Conservation (phyloP, 2,797 vertebrate genomes). For the Hirundo rustica region DNA sequence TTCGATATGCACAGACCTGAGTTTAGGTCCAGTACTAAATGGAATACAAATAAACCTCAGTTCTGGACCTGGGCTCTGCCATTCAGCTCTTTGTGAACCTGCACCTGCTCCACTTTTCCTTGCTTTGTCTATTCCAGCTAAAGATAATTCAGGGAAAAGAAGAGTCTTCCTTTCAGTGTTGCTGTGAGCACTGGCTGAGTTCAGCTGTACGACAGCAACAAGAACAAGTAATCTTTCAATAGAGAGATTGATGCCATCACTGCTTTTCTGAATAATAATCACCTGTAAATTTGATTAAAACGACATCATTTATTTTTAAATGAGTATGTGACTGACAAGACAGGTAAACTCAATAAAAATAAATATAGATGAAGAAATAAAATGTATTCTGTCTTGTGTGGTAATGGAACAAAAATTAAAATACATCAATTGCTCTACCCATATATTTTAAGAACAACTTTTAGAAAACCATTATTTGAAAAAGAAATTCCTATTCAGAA, state of each 20-base stretch:
- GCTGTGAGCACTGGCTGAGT: background rate
- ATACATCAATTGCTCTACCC: background rate
- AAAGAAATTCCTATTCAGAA: background rate
- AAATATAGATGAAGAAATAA: background rate
- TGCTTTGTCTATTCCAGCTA: background rate
- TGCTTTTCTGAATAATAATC: background rate
- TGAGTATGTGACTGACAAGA: background rate
- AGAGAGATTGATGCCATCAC: background rate
- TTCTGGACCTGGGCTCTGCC: background rate
- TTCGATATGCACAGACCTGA: background rate
- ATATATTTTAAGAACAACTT: background rate
- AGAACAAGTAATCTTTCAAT: background rate
- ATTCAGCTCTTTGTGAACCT: background rate
- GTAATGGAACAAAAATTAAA: background rate
- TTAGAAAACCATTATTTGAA: background rate
- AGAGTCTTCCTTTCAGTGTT: background rate
- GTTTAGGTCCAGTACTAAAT: background rate
- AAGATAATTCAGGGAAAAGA: background rate
- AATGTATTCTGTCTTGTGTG: background rate
- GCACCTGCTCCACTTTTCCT: background rate
- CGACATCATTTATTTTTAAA: background rate
- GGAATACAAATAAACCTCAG: background rate
- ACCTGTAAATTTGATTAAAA: background rate
- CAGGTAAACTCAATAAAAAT: background rate
- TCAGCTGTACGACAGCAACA: background rate